phyloP scores from a whole-genome alignment of 2,888 invertebrate genomes.

The Meloe dianella region DNA sequence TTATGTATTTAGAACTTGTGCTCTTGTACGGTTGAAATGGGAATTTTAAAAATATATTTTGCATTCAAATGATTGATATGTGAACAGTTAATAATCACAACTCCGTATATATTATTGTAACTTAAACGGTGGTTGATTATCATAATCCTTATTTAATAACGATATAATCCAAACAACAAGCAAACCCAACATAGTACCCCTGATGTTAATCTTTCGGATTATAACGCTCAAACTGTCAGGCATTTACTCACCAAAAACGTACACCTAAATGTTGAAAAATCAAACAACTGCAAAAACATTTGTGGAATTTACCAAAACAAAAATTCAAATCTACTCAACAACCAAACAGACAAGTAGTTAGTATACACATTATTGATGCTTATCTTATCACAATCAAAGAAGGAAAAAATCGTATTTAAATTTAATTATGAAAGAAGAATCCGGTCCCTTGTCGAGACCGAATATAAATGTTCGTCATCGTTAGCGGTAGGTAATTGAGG shows the following conservation, averaged over 20 bases:
- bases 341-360: too few relatives aligned
- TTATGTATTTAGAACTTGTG: too few relatives aligned
- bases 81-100: slow-evolving; percentile 8
- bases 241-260: neutral
- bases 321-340: too few relatives aligned
- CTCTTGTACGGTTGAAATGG: neutral
- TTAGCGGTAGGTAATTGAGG: slow-evolving; percentile 35
- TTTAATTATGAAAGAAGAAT: slow-evolving; percentile 28
- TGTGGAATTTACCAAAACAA: neutral
- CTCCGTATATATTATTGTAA: slow-evolving; percentile 23
- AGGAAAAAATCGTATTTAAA: slow-evolving; percentile 16
- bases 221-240: slow-evolving; percentile 34
- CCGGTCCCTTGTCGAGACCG: slow-evolving; percentile 29
- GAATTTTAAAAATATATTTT: neutral
- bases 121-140: slow-evolving; percentile 36
- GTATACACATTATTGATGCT: neutral
- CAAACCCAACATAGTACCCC: slow-evolving; percentile 21
- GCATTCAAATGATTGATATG: slow-evolving; percentile 1
- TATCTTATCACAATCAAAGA: slow-evolving; percentile 14
- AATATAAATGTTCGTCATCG: slow-evolving; percentile 20
- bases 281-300: slow-evolving; percentile 10
- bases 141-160: slow-evolving; percentile 37
- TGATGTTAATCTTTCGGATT: slow-evolving; percentile 35
- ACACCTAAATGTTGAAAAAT: neutral
- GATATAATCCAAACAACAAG: slow-evolving; percentile 26